Evolutionary conservation across 2,888 invertebrate species (phyloP), one percentile per base, ranked within the genome.

Genomic region (Eupithecia subumbrata): DNA sequence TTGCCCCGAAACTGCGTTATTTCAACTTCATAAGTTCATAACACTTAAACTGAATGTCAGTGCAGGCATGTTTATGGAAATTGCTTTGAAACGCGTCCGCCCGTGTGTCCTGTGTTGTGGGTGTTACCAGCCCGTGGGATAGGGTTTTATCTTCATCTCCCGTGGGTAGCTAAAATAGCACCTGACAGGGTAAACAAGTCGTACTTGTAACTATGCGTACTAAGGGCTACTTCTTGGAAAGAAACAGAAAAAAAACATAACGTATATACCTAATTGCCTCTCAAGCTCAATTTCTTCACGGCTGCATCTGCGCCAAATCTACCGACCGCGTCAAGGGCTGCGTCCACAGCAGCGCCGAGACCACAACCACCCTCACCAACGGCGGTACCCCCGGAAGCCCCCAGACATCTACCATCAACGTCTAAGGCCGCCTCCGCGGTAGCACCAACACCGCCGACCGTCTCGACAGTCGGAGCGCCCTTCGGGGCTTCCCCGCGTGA

Each of bases 31-130:
- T 68, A 73, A 73, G 68, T 73, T 69, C 73, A 73, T 73, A 73
- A 69, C 68, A 68, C 56, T 73, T 68, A 73, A 73, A 73, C 60
- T 56, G 73, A 73, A 73, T 68, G 73, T 43, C 72, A 74, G 77
- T 79, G 77, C 48, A 48, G 37, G 68, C 63, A 43, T 37, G 66
- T 69, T 43, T 77, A 77, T 78, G 78, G 78, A 81, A 80, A 73
- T 79, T 73, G 80, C 80, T 77, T 71, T 71, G 40, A 63, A 63
- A 63, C 60, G 25, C 30, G 63, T 43, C 25, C 30, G 67, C 22
- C 37, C 40, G 12, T 40, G 18, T 67, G 37, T 43, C 40, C 18
- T 66, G 30, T 30, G 18, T 66, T 66, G 56, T 56, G 22, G 56
- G 56, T 56, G 22, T 52, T 52, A 52, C 22, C 56, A 5, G 22